Evolutionary conservation across 2,888 invertebrate species (phyloP).

Genomic region (Anticlea derivata): DNA sequence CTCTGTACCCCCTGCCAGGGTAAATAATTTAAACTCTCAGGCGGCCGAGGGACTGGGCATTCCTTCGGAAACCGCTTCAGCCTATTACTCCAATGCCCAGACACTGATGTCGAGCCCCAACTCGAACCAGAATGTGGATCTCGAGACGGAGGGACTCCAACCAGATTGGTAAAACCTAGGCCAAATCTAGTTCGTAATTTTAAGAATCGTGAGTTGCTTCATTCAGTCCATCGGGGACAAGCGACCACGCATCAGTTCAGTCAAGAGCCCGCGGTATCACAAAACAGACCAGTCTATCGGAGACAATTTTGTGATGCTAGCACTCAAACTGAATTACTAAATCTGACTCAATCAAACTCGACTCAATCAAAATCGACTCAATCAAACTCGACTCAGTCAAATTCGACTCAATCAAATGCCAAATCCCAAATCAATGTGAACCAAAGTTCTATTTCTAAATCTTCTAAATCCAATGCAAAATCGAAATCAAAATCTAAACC

Average conservation of each 20-base stretch:
- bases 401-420: too few relatives aligned
- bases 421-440: neutral
- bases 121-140: neutral
- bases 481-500: constrained; percentile 22
- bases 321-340: constrained; percentile 11
- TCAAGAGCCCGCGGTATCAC: neutral
- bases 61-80: constrained; percentile 21
- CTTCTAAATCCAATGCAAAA: constrained; percentile 9
- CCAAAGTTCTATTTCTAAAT: neutral
- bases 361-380: too few relatives aligned
- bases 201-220: neutral
- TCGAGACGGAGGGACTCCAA: neutral
- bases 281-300: constrained; percentile 15
- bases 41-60: constrained; percentile 18
- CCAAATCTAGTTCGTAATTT: neutral
- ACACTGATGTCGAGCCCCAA: neutral
- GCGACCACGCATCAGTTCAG: neutral
- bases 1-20: neutral
- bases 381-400: too few relatives aligned
- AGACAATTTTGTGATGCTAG: constrained; percentile 11
- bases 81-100: neutral
- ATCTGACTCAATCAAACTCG: too few relatives aligned
- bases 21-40: constrained; percentile 26
- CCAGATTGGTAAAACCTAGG: neutral
- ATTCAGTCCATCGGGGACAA: constrained; percentile 18